These are phyloP conservation scores for Chinchilla lanigera DNA, from an alignment of 2,113 vertebrate genomes.

Conservation along the genomic window DNA sequence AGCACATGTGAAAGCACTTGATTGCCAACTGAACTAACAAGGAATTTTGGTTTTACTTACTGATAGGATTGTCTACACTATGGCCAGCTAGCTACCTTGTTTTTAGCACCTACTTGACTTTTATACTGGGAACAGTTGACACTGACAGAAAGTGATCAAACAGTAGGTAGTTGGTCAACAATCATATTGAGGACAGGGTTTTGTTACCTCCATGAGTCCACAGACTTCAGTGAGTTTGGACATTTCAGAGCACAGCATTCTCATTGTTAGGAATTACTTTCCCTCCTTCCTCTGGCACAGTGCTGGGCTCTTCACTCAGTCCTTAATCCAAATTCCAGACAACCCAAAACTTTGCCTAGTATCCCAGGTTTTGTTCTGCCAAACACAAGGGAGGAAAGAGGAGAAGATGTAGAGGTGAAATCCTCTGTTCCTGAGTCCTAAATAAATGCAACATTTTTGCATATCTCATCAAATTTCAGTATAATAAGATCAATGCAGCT, in stretches of 20 bases:
- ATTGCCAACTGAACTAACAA: neutral
- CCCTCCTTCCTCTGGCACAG: neutral
- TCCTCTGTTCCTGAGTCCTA: neutral
- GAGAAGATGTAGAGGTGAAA: neutral
- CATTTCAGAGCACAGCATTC: neutral
- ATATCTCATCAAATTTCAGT: neutral
- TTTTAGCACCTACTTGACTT: neutral
- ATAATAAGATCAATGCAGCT: constrained; percentile 2
- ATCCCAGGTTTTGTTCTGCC: neutral
- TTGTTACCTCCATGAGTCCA: neutral
- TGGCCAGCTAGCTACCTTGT: neutral
- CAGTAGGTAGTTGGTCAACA: neutral
- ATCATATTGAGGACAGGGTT: neutral
- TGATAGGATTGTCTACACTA: neutral
- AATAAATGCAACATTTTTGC: constrained; percentile 25
- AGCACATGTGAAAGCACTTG: neutral
- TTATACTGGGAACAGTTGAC: neutral
- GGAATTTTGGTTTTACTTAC: neutral
- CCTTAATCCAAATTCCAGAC: neutral
- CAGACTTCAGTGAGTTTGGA: neutral
- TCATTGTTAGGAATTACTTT: neutral
- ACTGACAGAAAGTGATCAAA: neutral
- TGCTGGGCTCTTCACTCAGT: no score
- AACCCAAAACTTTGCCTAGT: neutral
- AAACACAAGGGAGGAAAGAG: neutral